Conservation (phyloP, 2,113 vertebrate species). For the Oplegnathus fasciatus region DNA sequence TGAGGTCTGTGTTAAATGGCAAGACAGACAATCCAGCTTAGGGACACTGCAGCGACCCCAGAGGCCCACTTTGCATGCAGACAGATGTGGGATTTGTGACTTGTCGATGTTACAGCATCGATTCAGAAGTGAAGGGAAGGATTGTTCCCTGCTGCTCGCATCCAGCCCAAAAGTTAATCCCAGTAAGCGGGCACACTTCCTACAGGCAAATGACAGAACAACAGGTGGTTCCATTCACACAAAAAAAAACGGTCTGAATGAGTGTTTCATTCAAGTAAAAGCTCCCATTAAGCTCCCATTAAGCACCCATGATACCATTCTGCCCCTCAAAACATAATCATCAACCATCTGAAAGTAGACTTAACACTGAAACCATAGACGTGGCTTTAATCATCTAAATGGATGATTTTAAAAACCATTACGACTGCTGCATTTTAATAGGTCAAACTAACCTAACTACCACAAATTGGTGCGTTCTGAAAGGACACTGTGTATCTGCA, state of each 20-base stretch:
- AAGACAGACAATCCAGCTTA: constrained; percentile 45
- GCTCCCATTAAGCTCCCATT: constrained; percentile 60
- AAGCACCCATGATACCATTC: constrained; percentile 43
- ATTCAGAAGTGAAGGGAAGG: constrained; percentile 39
- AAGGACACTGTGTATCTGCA: constrained; percentile 23
- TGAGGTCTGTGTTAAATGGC: constrained; percentile 49
- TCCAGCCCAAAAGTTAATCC: constrained; percentile 63
- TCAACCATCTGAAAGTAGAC: constrained; percentile 38
- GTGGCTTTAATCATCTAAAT: constrained; percentile 60
- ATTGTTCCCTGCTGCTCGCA: constrained; percentile 43
- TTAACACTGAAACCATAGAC: constrained; percentile 24
- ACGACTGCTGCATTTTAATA: constrained; percentile 29
- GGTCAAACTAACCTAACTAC: constrained; percentile 36
- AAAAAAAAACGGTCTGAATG: constrained; percentile 16
- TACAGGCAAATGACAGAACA: constrained; percentile 46
- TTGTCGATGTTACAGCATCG: constrained; percentile 43
- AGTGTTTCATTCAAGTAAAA: constrained; percentile 67
- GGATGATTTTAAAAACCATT: constrained; percentile 45
- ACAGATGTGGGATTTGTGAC: constrained; percentile 63
- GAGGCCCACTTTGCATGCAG: constrained; percentile 38
- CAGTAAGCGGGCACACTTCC: constrained; percentile 49
- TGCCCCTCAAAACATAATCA: constrained; percentile 18
- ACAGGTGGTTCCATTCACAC: constrained; percentile 65
- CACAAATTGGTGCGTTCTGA: background rate
- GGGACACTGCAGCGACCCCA: background rate